Evolutionary conservation across 2,797 vertebrate species (phyloP).

Genomic region (Dendrocincla fuliginosa): DNA sequence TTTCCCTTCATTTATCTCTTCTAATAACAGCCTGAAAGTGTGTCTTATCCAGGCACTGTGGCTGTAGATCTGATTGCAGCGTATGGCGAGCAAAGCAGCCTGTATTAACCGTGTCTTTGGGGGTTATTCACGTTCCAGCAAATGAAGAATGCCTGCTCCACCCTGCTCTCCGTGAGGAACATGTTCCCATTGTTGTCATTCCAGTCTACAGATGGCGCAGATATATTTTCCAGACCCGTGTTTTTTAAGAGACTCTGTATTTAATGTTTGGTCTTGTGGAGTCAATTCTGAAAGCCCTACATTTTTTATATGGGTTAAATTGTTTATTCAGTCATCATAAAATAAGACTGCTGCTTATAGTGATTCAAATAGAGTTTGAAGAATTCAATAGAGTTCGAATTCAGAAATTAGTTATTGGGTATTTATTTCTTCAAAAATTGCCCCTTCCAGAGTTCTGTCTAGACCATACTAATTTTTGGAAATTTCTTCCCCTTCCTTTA

Average conservation of each 20-base stretch:
- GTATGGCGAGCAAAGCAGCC: conserved; percentile 12
- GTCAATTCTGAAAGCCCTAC: neutral
- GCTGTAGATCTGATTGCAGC: conserved; percentile 13
- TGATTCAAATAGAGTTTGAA: neutral
- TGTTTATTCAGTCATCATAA: neutral
- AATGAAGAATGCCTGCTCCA: conserved; percentile 54
- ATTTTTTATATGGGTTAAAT: neutral
- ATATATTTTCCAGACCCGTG: conserved; percentile 8
- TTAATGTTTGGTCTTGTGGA: neutral
- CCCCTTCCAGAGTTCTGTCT: neutral
- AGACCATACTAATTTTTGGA: neutral
- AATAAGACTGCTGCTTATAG: neutral
- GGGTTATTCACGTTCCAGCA: conserved; percentile 45
- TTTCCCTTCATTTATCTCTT: conserved; percentile 67
- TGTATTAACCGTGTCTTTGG: conserved; percentile 28
- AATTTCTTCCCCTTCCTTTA: neutral
- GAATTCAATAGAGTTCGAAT: neutral
- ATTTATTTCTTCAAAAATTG: neutral
- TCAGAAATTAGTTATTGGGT: neutral
- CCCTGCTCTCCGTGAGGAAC: conserved; percentile 30
- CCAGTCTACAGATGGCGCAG: conserved; percentile 51
- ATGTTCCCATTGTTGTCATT: conserved; percentile 64
- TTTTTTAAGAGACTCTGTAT: neutral
- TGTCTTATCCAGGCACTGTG: neutral
- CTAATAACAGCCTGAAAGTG: conserved; percentile 49